Evolutionary conservation across 2,888 invertebrate species (phyloP), one percentile per base, ranked within the genome.

Genomic region (Oxycera nigricornis): DNA sequence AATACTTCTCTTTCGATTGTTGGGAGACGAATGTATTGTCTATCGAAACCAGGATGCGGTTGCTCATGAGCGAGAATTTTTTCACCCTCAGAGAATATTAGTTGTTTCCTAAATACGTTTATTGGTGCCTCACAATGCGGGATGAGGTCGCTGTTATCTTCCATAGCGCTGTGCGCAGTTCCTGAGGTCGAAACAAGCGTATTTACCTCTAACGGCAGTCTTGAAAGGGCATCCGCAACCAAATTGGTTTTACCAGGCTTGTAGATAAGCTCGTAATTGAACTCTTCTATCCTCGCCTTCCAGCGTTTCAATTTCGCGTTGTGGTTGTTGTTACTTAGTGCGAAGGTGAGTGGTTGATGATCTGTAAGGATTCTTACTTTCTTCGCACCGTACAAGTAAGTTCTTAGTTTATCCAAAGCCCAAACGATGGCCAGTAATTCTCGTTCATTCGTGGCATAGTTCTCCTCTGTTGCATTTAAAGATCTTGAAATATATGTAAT

Each of bases 261-360:
- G 2, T 55, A 55, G 4, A 55, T 17, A 3, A 55, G n/a, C 55
- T 77, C 72, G 11, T 74, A 77, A 30, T 77, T 76, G 22, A 76
- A 78, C 50, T 78, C 78, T 28, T 78, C 76, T 2, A 76, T 46
- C 26, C 50, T 11, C 22, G 50, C 31, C 17, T 68, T 68, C 68
- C 68, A 68, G 11, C 50, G 31, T 26, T 68, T 50, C 3, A 24
- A 50, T 24, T 68, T 68, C 6, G 68, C 41, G 20, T 50, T 68
- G 28, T 46, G 68, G 24, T 41, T 68, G 9, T 30, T 7, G 17
- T 24, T 68, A 35, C 68, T 68, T 11, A 68, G 11, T 14, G 50
- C 26, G 28, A 68, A 68, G 2, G 26, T 46, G 14, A 68, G 26
- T 41, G 50, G 50, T 26, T 68, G 46, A 24, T 68, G 68, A 50